phyloP scores from a whole-genome alignment of 2,888 invertebrate species.

The Xylophagus ater region DNA sequence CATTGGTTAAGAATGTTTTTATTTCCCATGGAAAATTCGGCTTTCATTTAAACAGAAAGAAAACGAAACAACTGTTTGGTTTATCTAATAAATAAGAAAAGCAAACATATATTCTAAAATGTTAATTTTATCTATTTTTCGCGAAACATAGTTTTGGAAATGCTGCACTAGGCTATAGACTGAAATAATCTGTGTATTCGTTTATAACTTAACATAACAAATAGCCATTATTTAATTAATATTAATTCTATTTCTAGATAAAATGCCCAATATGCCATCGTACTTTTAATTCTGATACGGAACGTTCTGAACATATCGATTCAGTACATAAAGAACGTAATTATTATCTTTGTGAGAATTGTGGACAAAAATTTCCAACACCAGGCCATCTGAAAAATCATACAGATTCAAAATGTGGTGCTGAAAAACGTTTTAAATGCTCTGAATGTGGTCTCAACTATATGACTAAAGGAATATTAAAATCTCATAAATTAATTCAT shows the following conservation, averaged over 20 bases:
- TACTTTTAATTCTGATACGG: constrained; percentile 29
- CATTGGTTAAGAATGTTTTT: no score
- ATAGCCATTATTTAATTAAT: no score
- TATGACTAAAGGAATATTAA: constrained; percentile 28
- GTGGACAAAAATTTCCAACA: constrained; percentile 39
- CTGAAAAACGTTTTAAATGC: constrained; percentile 35
- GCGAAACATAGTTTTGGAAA: no score
- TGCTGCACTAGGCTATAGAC: no score
- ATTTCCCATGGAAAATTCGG: no score
- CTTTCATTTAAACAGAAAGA: no score
- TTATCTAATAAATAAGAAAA: no score
- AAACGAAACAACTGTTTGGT: no score
- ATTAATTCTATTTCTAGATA: constrained; percentile 14
- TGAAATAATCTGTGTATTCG: no score
- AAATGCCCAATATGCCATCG: constrained; percentile 35
- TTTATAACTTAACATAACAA: no score
- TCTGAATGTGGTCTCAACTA: constrained; percentile 30
- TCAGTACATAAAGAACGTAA: constrained; percentile 35
- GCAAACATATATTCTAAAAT: no score
- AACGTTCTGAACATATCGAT: constrained; percentile 34
- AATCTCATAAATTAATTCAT: constrained; percentile 29
- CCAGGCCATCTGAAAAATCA: constrained; percentile 34
- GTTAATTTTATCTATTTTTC: no score
- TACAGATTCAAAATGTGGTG: constrained; percentile 38
- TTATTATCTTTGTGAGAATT: constrained; percentile 36